Evolutionary conservation across 2,113 vertebrate species (phyloP), one percentile per base, ranked within the genome.

Genomic region (Lepus europaeus): DNA sequence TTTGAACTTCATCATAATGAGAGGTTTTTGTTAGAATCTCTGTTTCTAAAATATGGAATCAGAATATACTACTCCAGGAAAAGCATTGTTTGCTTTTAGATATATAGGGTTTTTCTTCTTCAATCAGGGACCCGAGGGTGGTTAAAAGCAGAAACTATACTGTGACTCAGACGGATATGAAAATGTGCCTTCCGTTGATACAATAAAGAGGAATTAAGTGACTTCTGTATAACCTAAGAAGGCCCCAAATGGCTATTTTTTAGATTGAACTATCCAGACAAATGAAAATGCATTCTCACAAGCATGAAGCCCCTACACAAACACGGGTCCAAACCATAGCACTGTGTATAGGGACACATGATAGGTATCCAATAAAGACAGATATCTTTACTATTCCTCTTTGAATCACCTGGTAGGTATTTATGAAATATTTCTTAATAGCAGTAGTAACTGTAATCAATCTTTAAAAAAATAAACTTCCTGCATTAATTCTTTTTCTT

Each of bases 371-470:
- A 76, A 49, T 3, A 73, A 83, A 84, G 27, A 70, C 6, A 83
- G 45, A 1, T 56, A 69, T 81, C 22, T 63, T 70, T 73, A 51
- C 22, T 45, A 19, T 59, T 82, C 53, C 19, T 72, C 82, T 94
- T 79, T 95, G 39, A 93, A 72, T 94, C 85, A 90, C 22, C 64
- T n/a, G 31, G 25, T 51, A 33, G 27, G 2, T 17, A 63, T 17
- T 94, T 86, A 81, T 5, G 16, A 94, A 84, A 93, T 73, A 87
- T 56, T 87, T 91, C 36, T n/a, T 87, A 3, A 87, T 68, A 88
- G 85, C 22, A 94, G 78, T 16, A 70, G 36, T 69, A 74, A 31
- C 29, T 83, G n/a, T 56, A 69, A 79, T 83, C 29, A 72, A 12
- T 61, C 79, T 77, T 74, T 4, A 3, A 59, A 59, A 59, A 39